Conservation (phyloP, 2,113 vertebrate species). For the Calypte anna region DNA sequence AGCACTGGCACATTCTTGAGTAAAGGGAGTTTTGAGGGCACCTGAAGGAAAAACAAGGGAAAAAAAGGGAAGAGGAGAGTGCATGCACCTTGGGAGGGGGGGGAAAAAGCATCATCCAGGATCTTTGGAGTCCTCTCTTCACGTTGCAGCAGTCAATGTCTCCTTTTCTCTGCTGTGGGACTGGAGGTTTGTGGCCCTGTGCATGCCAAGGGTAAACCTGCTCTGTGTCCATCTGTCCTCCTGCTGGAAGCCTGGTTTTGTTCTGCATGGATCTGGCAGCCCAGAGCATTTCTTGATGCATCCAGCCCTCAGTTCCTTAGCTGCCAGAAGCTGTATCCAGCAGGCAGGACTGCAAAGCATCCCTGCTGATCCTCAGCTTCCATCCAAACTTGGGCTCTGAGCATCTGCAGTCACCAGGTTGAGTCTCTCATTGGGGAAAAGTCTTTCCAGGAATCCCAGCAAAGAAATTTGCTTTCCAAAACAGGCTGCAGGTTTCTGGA, state of each 20-base stretch:
- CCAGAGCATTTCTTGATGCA: neutral
- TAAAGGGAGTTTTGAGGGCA: neutral
- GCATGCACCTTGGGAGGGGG: fast-evolving
- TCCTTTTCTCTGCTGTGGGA: neutral
- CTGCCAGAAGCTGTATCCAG: neutral
- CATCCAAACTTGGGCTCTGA: conserved; percentile 28
- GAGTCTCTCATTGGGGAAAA: neutral
- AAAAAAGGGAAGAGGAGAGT: neutral
- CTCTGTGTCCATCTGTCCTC: conserved; percentile 28
- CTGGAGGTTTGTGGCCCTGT: neutral
- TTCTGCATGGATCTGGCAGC: neutral
- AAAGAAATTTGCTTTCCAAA: conserved; percentile 35
- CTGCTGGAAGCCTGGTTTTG: neutral
- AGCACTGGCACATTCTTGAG: neutral
- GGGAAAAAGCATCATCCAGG: neutral
- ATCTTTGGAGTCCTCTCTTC: neutral
- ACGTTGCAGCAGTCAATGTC: neutral
- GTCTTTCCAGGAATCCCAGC: conserved; percentile 38
- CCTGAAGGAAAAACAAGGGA: neutral
- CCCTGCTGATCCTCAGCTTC: neutral
- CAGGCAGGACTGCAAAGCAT: neutral
- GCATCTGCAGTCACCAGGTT: neutral
- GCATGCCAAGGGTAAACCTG: neutral
- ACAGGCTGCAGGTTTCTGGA: neutral
- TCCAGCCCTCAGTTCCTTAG: neutral